Conservation (phyloP, 2,888 invertebrate genomes). For the Uloborus plumipes region DNA sequence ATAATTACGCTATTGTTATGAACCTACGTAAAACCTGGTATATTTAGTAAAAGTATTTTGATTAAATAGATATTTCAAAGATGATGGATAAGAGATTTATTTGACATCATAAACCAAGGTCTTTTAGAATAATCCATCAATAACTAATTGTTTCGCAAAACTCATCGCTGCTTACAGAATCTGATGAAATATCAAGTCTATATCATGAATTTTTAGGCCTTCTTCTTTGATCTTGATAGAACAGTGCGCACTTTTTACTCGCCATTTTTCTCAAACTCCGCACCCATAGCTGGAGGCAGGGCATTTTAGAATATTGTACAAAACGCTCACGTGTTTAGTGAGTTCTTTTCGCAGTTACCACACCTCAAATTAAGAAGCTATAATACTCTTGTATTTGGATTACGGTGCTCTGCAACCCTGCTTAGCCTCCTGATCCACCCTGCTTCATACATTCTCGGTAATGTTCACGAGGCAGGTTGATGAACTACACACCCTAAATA, state of each 20-base stretch:
- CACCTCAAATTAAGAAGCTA: conserved; percentile 59
- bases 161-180: background rate
- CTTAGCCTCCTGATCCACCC: conserved; percentile 6
- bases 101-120: too few species aligned
- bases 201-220: conserved; percentile 5
- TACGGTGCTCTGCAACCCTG: conserved; percentile 13
- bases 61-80: too few species aligned
- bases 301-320: conserved; percentile 36
- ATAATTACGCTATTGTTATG: too few species aligned
- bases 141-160: background rate
- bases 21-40: too few species aligned
- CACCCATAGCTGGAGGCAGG: conserved; percentile 45
- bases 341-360: conserved; percentile 36
- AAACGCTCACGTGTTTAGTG: conserved; percentile 54
- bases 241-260: conserved; percentile 41
- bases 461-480: conserved; percentile 48
- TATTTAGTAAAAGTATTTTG: too few species aligned
- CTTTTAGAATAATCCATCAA: too few species aligned
- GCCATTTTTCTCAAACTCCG: conserved; percentile 21
- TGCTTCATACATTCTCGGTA: conserved; percentile 28
- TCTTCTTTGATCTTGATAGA: conserved; percentile 31
- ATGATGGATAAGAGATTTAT: too few species aligned
- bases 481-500: conserved; percentile 54
- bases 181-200: background rate
- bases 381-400: conserved; percentile 61